Base-by-base conservation (phyloP, 2,888 invertebrate species). In the Scaptomyza parva region DNA sequence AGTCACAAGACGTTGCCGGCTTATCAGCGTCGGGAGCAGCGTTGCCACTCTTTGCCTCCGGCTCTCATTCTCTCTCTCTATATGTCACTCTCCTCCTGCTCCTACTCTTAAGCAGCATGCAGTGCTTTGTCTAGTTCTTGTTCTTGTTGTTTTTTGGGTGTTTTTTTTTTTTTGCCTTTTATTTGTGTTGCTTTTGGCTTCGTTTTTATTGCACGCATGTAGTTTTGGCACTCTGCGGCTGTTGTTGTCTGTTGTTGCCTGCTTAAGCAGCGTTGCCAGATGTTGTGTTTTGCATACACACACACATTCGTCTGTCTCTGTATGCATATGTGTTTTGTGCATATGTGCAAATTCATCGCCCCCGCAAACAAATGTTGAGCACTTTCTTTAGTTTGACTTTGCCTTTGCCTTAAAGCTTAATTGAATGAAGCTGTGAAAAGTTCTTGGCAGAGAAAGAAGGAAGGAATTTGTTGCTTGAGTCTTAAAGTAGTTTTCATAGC, bases 1-100 rank as follows among this genome's bases (percentile, higher is more conserved):
- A 90, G 90, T 90, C 90, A 90, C 90, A 90, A 90, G 90, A 90
- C 89, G 88, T 77, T 80, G 76, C 75, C 61, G 69, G 66, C 88
- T 86, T 86, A 88, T 88, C 87, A 78, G 77, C 70, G 71, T 64
- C 65, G 57, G 57, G 48, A 51, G 39, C 47, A 33, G 57, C 54
- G 54, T 50, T 60, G 65, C 60, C 51, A 61, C 62, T 40, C 48
- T 17, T 43, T 28, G 30, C 47, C 61, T 48, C n/a, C 60, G 57
- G 59, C 30, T 11, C 18, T 39, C 39, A 17, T 26, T 14, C 40
- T 11, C 6, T 24, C 18, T 3, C 28, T 26, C 33, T 4, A n/a
- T n/a, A n/a, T n/a, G n/a, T n/a, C n/a, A n/a, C n/a, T n/a, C n/a
- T n/a, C n/a, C 57, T 17, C 43, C 3, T 11, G 6, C 24, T 14